phyloP scores from a whole-genome alignment of 2,113 vertebrate species.

The Cichladusa arquata region DNA sequence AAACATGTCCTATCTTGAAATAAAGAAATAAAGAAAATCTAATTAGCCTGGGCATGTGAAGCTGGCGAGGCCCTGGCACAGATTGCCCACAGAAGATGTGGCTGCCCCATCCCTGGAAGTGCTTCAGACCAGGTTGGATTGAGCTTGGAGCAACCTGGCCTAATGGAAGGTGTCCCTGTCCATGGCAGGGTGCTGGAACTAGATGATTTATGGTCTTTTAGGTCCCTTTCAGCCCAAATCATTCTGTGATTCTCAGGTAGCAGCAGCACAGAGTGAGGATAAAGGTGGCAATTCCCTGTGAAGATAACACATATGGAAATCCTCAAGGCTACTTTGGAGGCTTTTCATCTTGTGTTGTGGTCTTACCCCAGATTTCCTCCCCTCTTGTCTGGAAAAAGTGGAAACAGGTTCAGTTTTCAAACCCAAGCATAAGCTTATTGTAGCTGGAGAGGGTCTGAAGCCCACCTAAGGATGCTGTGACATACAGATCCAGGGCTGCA shows the following conservation, averaged over 20 bases:
- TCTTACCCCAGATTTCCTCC: not conserved
- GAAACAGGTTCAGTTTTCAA: not conserved
- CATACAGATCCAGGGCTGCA: not conserved
- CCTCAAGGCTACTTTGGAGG: not conserved
- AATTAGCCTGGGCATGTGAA: not conserved
- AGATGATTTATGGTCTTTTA: not conserved
- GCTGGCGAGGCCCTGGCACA: not conserved
- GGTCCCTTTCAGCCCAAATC: not conserved
- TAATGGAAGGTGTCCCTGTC: not conserved
- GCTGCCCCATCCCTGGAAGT: not conserved
- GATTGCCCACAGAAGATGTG: accelerated
- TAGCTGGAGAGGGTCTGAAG: not conserved
- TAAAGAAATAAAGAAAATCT: not conserved
- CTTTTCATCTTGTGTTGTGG: not conserved
- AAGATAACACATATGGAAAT: too few relatives aligned
- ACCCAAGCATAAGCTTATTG: not conserved
- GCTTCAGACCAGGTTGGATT: accelerated
- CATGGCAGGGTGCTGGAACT: not conserved
- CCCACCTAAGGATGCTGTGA: not conserved
- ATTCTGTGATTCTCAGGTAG: not conserved
- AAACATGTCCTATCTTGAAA: not conserved
- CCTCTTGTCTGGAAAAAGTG: not conserved
- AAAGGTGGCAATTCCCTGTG: not conserved
- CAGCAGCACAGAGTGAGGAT: not conserved
- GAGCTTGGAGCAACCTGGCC: accelerated